Evolutionary conservation across 2,797 vertebrate species (phyloP), one percentile per base, ranked within the genome.

Genomic region (Sebastes minor): DNA sequence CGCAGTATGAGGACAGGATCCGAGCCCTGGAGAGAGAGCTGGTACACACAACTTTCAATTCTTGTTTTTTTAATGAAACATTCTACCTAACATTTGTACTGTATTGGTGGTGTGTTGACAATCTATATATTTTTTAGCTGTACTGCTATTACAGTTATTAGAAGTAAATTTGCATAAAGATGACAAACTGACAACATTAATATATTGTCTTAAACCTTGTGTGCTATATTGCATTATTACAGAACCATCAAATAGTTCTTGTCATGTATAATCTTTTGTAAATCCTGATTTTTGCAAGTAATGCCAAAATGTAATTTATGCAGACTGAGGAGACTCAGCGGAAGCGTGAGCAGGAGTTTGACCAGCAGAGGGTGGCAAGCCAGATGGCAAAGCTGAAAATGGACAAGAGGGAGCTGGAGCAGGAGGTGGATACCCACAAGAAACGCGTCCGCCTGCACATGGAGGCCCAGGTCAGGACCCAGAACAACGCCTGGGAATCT

Each of bases 321-420:
- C 87, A 99, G 98, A 96, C 93, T 70, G 96, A 97, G 85, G 97
- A 98, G 90, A 95, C 76, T 57, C 91, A 90, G 35, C 94, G 92
- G 74, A 99, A 97, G 91, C 94, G 86, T 85, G 88, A 92, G 12
- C 96, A 99, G 86, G 96, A 97, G 57, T 81, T 95, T 25, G 94
- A 95, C 81, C 97, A 96, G 68, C 92, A 94, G 88, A 95, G 88
- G 80, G 96, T 97, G 60, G 94, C 89, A 59, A 95, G 81, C 84
- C 96, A 97, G 91, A 96, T 99, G 88, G 95, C 96, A 71, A 94
- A 98, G 83, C 92, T 99, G 59, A 96, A 97, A 89, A 91, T 93
- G 30, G 96, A 94, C 59, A 99, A 98, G 71, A 89, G 90, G 64
- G 93, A 94, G 35, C 96, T 99, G 80, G 97, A 99, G 73, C 95